phyloP scores from a whole-genome alignment of 2,113 vertebrate genomes.

The Piprites chloris region DNA sequence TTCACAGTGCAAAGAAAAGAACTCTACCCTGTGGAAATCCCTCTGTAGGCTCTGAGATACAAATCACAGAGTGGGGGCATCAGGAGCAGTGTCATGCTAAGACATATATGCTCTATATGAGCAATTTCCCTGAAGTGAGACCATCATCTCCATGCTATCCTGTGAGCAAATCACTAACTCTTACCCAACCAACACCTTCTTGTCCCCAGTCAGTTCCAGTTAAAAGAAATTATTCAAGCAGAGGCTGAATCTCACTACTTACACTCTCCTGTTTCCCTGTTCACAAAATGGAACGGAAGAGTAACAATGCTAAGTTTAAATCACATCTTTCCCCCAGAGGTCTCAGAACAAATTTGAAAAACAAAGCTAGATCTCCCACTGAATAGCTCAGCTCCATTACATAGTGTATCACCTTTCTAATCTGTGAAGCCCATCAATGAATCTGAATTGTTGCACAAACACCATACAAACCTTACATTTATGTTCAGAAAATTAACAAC shows the following conservation, averaged over 20 bases:
- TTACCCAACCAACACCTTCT: not conserved
- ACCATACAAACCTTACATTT: not conserved
- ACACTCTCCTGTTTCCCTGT: not conserved
- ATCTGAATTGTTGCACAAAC: not conserved
- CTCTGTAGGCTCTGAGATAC: not conserved
- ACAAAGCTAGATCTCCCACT: not conserved
- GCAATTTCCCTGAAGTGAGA: not conserved
- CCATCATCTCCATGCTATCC: not conserved
- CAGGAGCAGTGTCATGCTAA: not conserved
- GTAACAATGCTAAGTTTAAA: not conserved
- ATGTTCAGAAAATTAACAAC: not conserved
- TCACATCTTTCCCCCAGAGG: not conserved
- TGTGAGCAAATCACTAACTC: not conserved
- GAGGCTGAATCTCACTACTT: not conserved
- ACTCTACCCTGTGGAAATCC: not conserved
- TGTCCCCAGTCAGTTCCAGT: not conserved
- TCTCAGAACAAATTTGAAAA: not conserved
- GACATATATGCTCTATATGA: not conserved
- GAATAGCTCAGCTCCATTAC: not conserved
- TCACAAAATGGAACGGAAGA: not conserved
- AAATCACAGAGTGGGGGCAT: not conserved
- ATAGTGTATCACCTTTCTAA: not conserved
- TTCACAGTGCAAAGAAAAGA: not conserved
- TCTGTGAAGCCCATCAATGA: not conserved
- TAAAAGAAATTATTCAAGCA: not conserved